These are phyloP conservation scores for Lacerta agilis DNA, from an alignment of 2,797 vertebrate genomes.

Conservation along the genomic window DNA sequence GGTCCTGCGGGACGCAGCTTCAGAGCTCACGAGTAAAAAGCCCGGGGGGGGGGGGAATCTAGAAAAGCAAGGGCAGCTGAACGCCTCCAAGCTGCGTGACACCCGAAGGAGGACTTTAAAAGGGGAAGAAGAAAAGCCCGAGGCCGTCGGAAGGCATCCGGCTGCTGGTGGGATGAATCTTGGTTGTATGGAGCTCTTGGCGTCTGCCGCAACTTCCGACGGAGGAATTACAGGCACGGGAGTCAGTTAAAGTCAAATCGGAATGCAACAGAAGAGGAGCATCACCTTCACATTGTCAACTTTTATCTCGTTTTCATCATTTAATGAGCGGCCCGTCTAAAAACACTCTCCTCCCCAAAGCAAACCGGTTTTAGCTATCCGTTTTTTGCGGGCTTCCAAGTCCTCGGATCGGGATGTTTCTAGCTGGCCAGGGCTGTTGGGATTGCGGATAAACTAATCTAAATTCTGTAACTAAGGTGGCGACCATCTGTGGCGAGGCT, in stretches of 20 bases:
- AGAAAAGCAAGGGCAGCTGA: not conserved
- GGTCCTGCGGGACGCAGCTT: not conserved
- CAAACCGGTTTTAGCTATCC: not conserved
- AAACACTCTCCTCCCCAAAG: not conserved
- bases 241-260: not conserved
- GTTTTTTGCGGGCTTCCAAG: not conserved
- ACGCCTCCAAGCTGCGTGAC: not conserved
- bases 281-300: not conserved
- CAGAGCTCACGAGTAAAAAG: no score
- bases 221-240: not conserved
- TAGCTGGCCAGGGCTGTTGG: not conserved
- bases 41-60: no score
- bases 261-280: no score
- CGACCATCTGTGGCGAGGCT: not conserved
- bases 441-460: not conserved
- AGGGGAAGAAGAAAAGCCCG: no score
- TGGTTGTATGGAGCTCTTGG: no score
- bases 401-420: not conserved
- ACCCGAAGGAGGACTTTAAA: not conserved
- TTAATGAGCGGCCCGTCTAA: not conserved
- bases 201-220: no score
- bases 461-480: no score
- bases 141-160: not conserved
- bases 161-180: not conserved
- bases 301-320: no score